Evolutionary conservation across 1,140 invertebrate species (phyloP), one percentile per base, ranked within the genome.

Genomic region (Lutraria rhynchaena): DNA sequence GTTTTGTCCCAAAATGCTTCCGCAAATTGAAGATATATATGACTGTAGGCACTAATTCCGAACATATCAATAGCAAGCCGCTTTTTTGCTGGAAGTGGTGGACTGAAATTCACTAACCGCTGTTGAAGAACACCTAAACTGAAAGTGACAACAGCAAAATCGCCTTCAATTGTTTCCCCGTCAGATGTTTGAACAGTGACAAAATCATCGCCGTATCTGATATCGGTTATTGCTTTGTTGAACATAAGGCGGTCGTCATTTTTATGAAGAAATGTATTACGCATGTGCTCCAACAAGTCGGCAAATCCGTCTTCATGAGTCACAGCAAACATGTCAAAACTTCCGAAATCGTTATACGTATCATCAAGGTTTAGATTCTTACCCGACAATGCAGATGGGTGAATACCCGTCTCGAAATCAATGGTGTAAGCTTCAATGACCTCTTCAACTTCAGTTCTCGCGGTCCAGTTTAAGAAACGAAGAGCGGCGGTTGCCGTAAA

Each of bases 111-210:
- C 1, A 81, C 78, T n/a, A 61, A 15, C 29, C 70, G 27, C 5
- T 73, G 41, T 29, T 81, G 78, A 13, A 81, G 33, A 17, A 81
- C 78, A 49, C 78, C 78, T 24, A 81, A 41, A 55, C 78, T 81
- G 24, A 81, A 81, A 5, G 78, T 81, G 3, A 65, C 60, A 19
- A 81, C 57, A 2, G 35, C 78, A 31, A 31, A 74, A 57, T 81
- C 78, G 11, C 67, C 58, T 9, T 44, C 22, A 19, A 61, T 73
- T 4, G 33, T 13, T 15, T n/a, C 57, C 9, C 70, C 70, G 35
- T 73, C 69, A 11, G 37, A 22, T 9, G 78, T 81, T 11, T 41
- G n/a, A 0, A 81, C 78, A 11, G 5, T 65, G 3, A 81, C 70
- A 11, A 22, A 19, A 41, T 31, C 46, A 31, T 35, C 29, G 19